These are phyloP conservation scores for Caenorhabditis plicata DNA, from an alignment of 2,888 invertebrate species.

Conservation along the genomic window DNA sequence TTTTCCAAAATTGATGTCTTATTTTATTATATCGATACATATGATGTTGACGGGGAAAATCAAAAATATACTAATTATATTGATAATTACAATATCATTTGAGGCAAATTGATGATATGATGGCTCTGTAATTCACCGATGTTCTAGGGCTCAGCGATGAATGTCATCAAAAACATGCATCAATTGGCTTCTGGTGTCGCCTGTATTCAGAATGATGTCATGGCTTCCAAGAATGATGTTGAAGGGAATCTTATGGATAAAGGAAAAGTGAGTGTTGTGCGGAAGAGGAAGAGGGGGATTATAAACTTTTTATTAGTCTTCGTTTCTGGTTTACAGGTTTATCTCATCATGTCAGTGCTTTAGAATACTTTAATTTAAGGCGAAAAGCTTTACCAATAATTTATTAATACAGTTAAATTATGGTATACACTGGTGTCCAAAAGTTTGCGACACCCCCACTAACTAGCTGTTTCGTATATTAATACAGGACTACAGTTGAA, in stretches of 20 bases:
- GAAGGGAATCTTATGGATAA: constrained; percentile 39
- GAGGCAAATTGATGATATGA: constrained; percentile 27
- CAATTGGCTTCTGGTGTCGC: constrained; percentile 48
- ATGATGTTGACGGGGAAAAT: constrained; percentile 35
- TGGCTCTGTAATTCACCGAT: neutral
- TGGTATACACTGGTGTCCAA: too few species aligned
- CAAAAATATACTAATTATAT: constrained; percentile 29
- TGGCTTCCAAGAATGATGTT: constrained; percentile 41
- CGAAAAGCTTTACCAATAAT: too few species aligned
- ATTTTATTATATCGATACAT: constrained; percentile 37
- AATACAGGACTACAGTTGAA: too few species aligned
- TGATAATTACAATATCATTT: constrained; percentile 35
- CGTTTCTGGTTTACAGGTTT: neutral
- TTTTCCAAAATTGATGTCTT: constrained; percentile 33
- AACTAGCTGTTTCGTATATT: too few species aligned
- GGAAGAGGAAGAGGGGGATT: too few species aligned
- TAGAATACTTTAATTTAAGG: too few species aligned
- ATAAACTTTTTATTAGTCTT: neutral
- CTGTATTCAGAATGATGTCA: constrained; percentile 51
- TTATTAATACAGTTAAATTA: too few species aligned
- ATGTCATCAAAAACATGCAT: constrained; percentile 48
- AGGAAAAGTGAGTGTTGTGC: constrained; percentile 9
- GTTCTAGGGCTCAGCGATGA: constrained; percentile 51
- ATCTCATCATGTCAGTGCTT: constrained; percentile 5
- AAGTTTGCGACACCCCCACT: too few species aligned